Evolutionary conservation across 1,140 invertebrate genomes (phyloP).

Genomic region (Neodiprion fabricii): DNA sequence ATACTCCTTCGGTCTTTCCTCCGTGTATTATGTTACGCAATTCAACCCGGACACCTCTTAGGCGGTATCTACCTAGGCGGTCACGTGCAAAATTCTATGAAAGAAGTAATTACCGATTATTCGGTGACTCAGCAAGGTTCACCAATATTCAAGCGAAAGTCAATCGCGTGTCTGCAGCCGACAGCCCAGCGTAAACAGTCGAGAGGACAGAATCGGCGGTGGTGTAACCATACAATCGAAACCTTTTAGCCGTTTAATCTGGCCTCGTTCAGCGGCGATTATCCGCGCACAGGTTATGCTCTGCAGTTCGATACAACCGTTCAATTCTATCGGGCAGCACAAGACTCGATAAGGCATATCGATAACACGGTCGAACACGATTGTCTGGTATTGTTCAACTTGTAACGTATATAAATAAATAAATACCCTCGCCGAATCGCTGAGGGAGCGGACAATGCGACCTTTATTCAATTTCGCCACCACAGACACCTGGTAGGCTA

Average conservation of each 20-base stretch:
- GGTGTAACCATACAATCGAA: background rate
- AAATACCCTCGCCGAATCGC: background rate
- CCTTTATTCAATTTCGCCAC: slow-evolving; percentile 1
- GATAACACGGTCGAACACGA: background rate
- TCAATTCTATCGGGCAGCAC: background rate
- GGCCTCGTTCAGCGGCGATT: background rate
- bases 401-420: background rate
- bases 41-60: too few relatives aligned
- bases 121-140: background rate
- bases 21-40: too few relatives aligned
- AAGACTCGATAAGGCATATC: background rate
- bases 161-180: background rate
- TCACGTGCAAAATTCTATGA: background rate
- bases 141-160: slow-evolving; percentile 6
- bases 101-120: slow-evolving; percentile 1
- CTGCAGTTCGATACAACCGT: background rate
- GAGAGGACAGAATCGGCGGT: background rate
- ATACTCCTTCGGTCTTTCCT: too few relatives aligned
- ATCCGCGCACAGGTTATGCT: background rate
- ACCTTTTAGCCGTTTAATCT: background rate
- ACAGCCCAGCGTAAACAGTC: background rate
- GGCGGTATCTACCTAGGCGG: background rate
- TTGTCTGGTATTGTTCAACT: slow-evolving; percentile 1
- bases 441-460: background rate
- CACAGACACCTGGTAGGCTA: background rate